Evolutionary conservation across 2,888 invertebrate genomes (phyloP), one percentile per base, ranked within the genome.

Genomic region (Drosophila robusta): DNA sequence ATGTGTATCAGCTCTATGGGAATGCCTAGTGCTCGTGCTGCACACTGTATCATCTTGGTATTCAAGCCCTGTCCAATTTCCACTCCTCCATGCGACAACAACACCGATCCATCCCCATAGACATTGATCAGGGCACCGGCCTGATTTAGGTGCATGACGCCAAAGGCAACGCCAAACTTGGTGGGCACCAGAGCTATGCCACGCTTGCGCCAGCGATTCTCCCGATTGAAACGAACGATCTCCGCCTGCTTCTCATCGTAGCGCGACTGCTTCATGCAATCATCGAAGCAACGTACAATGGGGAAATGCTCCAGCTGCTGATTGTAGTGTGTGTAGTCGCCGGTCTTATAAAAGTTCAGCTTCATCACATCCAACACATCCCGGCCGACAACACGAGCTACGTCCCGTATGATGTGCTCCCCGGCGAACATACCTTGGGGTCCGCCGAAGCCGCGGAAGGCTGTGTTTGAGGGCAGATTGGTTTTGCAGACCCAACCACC

Each of bases 31-130:
- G 93, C 94, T 70, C 95, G 93, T 45, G 97, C 96, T 4, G 97
- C 97, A 11, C 97, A 95, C 94, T 98, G 98, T 56, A 97, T 95
- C 96, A 98, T 97, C 93, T 99, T 99, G 0, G 97, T 99, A 90
- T 98, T 97, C 4, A 99, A 93, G 1, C 99, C 99, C 93, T 99
- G 99, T 0, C 99, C 99, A 96, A 99, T 98, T 93, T 99, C 99
- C 8, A 96, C 96, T n/a, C 98, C 98, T 34, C 97, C 98, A 90
- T 98, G 98, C 0, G 96, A 95, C 16, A 99, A 85, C 11, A 98
- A 93, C 3, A 99, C 97, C 0, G 98, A 97, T 1, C 98, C 98
- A 91, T 97, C 97, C 0, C 93, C 93, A 90, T 98, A 98, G n/a
- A 98, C 94, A 42, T 97, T 94, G 1, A 99, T 94, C 56, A 99